A percentile compares a stretch with the other conserved stretches of the same genome.
These are phyloP conservation scores for Eupithecia exiguata DNA, from an alignment of 2,888 invertebrate species.

Conservation along the genomic window DNA sequence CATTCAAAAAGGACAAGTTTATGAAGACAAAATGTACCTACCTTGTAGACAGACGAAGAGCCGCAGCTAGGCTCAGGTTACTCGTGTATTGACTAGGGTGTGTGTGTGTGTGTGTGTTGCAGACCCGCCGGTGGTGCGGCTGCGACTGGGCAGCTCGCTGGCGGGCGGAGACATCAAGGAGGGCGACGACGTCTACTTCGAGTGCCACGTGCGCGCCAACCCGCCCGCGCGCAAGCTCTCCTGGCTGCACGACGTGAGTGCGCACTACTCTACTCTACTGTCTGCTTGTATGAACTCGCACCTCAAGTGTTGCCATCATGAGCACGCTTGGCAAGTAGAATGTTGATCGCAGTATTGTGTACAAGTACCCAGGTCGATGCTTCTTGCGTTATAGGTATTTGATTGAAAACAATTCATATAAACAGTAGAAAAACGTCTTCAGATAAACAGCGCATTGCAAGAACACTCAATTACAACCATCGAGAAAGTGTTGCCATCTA, in stretches of 20 bases:
- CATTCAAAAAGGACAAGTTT: too few relatives aligned
- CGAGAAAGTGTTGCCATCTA: too few relatives aligned
- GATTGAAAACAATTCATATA: too few relatives aligned
- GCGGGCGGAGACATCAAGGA: conserved; percentile 95
- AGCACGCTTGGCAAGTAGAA: neutral
- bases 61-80: too few relatives aligned
- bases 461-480: too few relatives aligned
- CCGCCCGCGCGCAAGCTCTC: conserved; percentile 92
- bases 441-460: too few relatives aligned
- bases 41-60: too few relatives aligned
- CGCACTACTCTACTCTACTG: neutral
- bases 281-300: neutral
- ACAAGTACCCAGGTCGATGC: too few relatives aligned
- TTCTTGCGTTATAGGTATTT: too few relatives aligned
- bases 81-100: too few relatives aligned
- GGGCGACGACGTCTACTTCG: conserved; percentile 96
- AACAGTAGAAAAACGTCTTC: too few relatives aligned
- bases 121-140: conserved; percentile 94
- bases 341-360: neutral
- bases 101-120: conserved; percentile 41
- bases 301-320: neutral
- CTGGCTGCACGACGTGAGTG: conserved; percentile 94
- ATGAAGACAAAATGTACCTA: too few relatives aligned
- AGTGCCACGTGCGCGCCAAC: conserved; percentile 95
- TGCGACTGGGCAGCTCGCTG: conserved; percentile 92